Evolutionary conservation across 2,113 vertebrate species (phyloP).

Genomic region (Nestor notabilis): DNA sequence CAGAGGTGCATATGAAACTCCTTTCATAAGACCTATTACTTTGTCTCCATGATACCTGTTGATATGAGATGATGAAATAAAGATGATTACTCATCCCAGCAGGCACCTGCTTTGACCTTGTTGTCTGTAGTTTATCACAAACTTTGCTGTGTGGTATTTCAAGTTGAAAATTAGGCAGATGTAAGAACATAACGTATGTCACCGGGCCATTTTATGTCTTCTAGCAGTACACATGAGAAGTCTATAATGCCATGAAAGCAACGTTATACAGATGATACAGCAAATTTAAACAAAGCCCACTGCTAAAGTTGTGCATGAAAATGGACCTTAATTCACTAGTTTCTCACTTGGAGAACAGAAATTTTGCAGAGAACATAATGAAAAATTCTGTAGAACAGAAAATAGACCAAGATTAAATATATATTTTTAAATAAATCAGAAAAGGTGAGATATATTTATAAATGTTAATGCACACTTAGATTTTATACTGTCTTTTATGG

Average conservation of each 20-base stretch:
- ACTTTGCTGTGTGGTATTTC: conserved; percentile 51
- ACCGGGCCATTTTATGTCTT: conserved; percentile 52
- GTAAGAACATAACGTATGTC: conserved; percentile 56
- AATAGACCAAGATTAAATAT: background rate
- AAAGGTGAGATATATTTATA: background rate
- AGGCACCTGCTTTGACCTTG: conserved; percentile 60
- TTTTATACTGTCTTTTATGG: background rate
- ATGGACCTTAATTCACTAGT: background rate
- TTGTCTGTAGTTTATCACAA: conserved; percentile 59
- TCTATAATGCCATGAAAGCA: conserved; percentile 44
- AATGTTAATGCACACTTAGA: background rate
- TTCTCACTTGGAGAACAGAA: background rate
- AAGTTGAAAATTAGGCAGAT: conserved; percentile 58
- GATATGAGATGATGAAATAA: conserved; percentile 58
- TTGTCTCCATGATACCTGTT: conserved; percentile 62
- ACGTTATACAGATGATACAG: conserved; percentile 57
- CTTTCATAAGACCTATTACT: conserved; percentile 53
- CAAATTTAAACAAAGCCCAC: conserved; percentile 17
- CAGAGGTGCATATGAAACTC: conserved; percentile 30
- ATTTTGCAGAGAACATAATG: background rate
- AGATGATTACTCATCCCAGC: conserved; percentile 64
- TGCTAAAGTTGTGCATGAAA: background rate
- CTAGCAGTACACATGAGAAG: conserved; percentile 35
- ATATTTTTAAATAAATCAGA: background rate
- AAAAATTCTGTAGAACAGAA: background rate